These are phyloP conservation scores for Setophaga petechia DNA, from an alignment of 2,113 vertebrate genomes.

Conservation along the genomic window DNA sequence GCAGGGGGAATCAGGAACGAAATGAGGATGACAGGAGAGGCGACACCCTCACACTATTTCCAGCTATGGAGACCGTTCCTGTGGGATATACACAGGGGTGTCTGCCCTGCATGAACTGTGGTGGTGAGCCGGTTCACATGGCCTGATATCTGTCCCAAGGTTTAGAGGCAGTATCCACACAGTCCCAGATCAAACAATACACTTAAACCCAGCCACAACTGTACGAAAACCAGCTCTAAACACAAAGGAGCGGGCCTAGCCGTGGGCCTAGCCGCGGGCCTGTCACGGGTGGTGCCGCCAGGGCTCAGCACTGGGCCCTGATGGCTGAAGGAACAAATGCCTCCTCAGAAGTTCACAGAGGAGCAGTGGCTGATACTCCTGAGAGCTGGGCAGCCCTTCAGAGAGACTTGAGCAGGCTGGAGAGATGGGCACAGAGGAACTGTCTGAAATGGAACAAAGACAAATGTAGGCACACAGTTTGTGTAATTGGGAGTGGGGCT, in stretches of 20 bases:
- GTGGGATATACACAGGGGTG: neutral
- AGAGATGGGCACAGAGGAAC: neutral
- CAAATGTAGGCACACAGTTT: neutral
- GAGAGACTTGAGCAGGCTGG: no score
- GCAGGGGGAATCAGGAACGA: neutral
- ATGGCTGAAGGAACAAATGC: neutral
- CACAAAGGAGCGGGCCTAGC: neutral
- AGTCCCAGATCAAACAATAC: neutral
- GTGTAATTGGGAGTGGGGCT: neutral
- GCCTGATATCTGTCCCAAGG: neutral
- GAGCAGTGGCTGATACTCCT: no score
- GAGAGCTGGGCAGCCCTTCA: neutral
- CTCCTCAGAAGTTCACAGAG: neutral
- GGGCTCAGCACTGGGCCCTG: fast-evolving
- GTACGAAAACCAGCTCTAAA: neutral
- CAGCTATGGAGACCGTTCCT: neutral
- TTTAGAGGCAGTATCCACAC: fast-evolving
- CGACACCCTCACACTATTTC: neutral
- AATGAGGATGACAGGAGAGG: neutral
- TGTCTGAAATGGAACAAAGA: neutral
- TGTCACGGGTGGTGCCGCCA: neutral
- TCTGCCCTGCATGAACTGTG: no score
- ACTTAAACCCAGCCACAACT: neutral
- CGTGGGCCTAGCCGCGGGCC: no score
- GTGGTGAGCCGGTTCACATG: fast-evolving